Conservation (phyloP, 2,797 vertebrate genomes). For the Myotis daubentonii region DNA sequence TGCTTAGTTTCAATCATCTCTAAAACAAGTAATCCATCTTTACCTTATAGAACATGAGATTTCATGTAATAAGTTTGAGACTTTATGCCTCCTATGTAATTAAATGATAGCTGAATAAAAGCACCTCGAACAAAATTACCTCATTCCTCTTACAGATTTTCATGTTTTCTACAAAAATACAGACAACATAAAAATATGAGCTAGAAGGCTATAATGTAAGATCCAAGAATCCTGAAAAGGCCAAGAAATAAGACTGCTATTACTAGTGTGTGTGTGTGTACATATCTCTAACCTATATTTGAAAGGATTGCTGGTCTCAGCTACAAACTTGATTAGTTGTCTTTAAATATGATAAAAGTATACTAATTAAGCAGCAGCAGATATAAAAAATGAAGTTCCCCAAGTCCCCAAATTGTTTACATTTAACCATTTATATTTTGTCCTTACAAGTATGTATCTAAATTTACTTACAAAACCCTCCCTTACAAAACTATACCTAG, state of each 20-base stretch:
- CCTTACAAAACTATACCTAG: neutral
- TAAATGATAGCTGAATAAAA: constrained; percentile 16
- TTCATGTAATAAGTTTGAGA: neutral
- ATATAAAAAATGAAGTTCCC: neutral
- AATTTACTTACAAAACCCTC: neutral
- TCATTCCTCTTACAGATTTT: neutral
- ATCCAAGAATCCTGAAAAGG: constrained; percentile 8
- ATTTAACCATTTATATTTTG: constrained; percentile 14
- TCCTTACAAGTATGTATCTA: neutral
- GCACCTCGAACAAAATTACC: neutral
- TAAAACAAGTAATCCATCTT: constrained; percentile 11
- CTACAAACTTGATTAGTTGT: neutral
- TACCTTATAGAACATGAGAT: constrained; percentile 15
- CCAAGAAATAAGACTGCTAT: neutral
- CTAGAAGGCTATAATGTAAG: neutral
- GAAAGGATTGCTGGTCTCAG: neutral
- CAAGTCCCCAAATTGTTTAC: neutral
- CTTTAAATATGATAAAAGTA: constrained; percentile 31
- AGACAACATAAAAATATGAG: neutral
- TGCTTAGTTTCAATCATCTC: constrained; percentile 8
- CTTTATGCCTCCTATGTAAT: neutral
- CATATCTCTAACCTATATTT: neutral
- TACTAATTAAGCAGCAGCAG: constrained; percentile 11
- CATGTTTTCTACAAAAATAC: constrained; percentile 19
- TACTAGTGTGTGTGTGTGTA: neutral